Base-by-base conservation (phyloP, 2,888 invertebrate genomes). In the Tipula helvola region DNA sequence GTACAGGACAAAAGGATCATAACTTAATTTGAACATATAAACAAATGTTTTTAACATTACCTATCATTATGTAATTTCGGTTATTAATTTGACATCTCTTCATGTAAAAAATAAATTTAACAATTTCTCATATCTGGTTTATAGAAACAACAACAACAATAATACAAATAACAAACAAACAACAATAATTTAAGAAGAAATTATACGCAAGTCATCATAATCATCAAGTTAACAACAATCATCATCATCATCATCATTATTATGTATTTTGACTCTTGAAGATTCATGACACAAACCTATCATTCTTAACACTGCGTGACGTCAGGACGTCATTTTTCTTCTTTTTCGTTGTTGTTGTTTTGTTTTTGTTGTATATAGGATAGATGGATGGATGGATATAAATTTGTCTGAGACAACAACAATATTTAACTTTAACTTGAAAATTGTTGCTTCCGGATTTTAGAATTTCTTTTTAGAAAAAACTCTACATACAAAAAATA, bases 241-340 rank as follows among this genome's bases (percentile, higher is more conserved):
- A 85, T 44, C 85, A 85, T 85, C 71, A 71, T 85, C 85, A 85
- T 85, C 28, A 71, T 85, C 44, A 85, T 85, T 13, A 71, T 71
- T 71, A 71, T 71, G 52, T 85, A 42, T 85, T 85, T 85, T 85
- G 85, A 85, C 85, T 39, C 85, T 39, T 41, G 39, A 85, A 36
- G 85, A 85, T 85, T 42, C 85, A 42, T 85, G 85, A 85, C 85
- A 85, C 18, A 85, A 44, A 85, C 85, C 85, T 42, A 85, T 85
- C 85, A 85, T 42, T 85, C 85, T 41, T 28, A 42, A 42, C 85
- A 85, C 85, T 85, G 85, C 85, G 85, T 85, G 85, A 85, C 85
- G 85, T 85, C 85, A 85, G 85, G 44, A 85, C 85, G 85, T 85
- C 44, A 85, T 85, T 85, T 85, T 85, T 85, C 85, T 84, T 84